A percentile compares a stretch with the other conserved stretches of the same genome.
Evolutionary conservation across 2,888 invertebrate genomes (phyloP).

Genomic region (Therioaphis trifolii): DNA sequence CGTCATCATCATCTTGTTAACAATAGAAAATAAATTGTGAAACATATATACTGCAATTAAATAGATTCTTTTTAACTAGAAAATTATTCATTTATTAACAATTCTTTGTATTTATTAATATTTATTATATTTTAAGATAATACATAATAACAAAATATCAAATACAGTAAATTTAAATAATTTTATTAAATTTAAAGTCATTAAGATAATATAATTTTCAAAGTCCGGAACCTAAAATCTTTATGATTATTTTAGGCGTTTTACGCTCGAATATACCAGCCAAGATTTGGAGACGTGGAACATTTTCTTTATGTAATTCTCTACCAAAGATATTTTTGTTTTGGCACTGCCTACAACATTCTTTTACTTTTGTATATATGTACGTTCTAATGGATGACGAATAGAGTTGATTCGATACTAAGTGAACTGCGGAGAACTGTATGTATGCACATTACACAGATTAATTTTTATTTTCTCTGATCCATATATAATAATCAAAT

Average conservation of each 20-base stretch:
- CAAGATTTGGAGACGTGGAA: slow-evolving; percentile 37
- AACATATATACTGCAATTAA: slow-evolving; percentile 43
- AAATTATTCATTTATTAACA: slow-evolving; percentile 19
- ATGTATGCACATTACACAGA: slow-evolving; percentile 31
- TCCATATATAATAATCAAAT: no score
- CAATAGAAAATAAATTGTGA: slow-evolving; percentile 41
- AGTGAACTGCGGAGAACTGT: slow-evolving; percentile 18
- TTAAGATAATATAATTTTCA: slow-evolving; percentile 17
- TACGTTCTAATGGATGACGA: slow-evolving; percentile 18
- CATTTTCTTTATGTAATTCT: slow-evolving; percentile 59
- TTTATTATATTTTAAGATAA: no score
- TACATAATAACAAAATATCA: background rate
- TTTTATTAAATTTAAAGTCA: background rate
- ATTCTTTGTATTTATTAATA: background rate
- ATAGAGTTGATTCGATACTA: slow-evolving; percentile 41
- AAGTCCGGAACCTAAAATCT: background rate
- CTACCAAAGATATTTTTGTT: slow-evolving; percentile 59
- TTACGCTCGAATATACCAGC: slow-evolving; percentile 20
- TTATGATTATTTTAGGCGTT: slow-evolving; percentile 34
- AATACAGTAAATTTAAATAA: background rate
- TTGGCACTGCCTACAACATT: slow-evolving; percentile 56
- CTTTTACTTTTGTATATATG: slow-evolving; percentile 42
- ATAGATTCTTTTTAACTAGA: background rate
- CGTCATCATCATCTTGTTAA: slow-evolving; percentile 34
- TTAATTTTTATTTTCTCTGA: slow-evolving; percentile 32